Conservation (phyloP, 2,888 invertebrate genomes). For the Diabrotica balteata region DNA sequence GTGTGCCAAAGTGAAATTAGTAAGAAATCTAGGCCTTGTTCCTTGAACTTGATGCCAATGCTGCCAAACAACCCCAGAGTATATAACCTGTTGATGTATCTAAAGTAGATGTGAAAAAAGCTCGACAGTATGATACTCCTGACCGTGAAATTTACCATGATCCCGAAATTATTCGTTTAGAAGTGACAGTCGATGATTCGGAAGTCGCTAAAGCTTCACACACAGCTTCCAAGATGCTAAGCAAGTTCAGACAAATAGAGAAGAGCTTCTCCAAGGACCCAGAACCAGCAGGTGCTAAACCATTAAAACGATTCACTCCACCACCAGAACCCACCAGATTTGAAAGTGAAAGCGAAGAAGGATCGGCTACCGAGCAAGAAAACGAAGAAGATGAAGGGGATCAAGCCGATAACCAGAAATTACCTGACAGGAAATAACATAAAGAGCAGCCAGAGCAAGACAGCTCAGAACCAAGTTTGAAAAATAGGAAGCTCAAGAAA, state of each 20-base stretch:
- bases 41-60: conserved; percentile 83
- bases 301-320: conserved; percentile 88
- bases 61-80: conserved; percentile 66
- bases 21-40: conserved; percentile 86
- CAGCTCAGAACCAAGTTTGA: conserved; percentile 88
- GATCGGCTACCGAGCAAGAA: conserved; percentile 58
- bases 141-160: conserved; percentile 78
- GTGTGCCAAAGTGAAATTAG: conserved; percentile 84
- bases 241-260: conserved; percentile 89
- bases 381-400: conserved; percentile 60
- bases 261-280: conserved; percentile 68
- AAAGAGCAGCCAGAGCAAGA: conserved; percentile 81
- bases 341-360: conserved; percentile 56
- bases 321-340: conserved; percentile 72
- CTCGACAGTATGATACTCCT: conserved; percentile 70
- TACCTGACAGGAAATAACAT: conserved; percentile 55
- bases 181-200: conserved; percentile 64
- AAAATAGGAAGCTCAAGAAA: conserved; percentile 79
- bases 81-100: conserved; percentile 67
- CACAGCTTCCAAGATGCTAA: conserved; percentile 86
- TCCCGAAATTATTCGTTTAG: conserved; percentile 73
- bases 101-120: conserved; percentile 67
- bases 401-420: conserved; percentile 57
- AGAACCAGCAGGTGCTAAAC: conserved; percentile 69
- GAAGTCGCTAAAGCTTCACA: conserved; percentile 66